A percentile compares a stretch with the other conserved stretches of the same genome.
These are phyloP conservation scores for Odontesthes bonariensis DNA, from an alignment of 2,113 vertebrate species.

Conservation along the genomic window DNA sequence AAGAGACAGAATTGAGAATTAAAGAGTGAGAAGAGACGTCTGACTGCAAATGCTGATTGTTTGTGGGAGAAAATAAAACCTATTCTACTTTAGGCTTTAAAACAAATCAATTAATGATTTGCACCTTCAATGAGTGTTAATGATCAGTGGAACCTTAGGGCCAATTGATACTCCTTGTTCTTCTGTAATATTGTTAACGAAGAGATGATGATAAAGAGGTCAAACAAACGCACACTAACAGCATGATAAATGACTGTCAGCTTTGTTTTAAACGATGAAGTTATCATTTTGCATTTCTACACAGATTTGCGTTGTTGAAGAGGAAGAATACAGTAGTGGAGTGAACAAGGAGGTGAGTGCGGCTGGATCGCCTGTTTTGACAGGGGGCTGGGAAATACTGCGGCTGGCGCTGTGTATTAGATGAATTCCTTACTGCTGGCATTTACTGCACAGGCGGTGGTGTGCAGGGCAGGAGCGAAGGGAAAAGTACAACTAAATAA, in stretches of 20 bases:
- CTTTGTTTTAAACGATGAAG: background rate
- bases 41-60: slow-evolving; percentile 19
- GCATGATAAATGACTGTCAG: background rate
- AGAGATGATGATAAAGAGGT: no score
- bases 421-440: slow-evolving; percentile 69
- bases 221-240: background rate
- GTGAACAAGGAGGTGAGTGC: slow-evolving; percentile 54
- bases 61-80: slow-evolving; percentile 7
- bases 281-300: background rate
- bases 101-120: background rate
- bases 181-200: background rate
- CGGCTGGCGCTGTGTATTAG: slow-evolving; percentile 49
- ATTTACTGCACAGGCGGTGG: slow-evolving; percentile 29
- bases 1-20: slow-evolving; percentile 67
- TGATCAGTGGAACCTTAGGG: background rate
- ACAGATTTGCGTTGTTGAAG: slow-evolving; percentile 8
- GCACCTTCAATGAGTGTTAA: background rate
- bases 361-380: slow-evolving; percentile 58
- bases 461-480: background rate
- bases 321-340: slow-evolving; percentile 51
- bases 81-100: background rate
- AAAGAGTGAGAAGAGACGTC: slow-evolving; percentile 52
- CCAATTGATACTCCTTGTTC: background rate
- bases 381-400: slow-evolving; percentile 71
- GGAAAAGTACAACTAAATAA: slow-evolving; percentile 46